phyloP scores from a whole-genome alignment of 2,888 invertebrate species.

The Podabrus alpinus region DNA sequence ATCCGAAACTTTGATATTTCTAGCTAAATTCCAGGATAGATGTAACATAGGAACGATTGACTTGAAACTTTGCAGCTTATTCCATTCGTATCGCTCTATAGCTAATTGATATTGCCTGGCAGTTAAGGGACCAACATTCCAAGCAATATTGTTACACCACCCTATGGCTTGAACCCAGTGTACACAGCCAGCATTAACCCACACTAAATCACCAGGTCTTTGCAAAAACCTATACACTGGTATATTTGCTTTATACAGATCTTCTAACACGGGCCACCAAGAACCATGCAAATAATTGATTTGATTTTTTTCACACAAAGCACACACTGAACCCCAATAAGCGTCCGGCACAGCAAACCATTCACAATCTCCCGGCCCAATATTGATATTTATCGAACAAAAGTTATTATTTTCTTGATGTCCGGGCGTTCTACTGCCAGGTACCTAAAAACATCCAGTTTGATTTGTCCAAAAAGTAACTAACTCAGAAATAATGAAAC shows the following conservation, averaged over 20 bases:
- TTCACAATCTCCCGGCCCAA: slow-evolving; percentile 99
- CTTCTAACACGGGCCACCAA: slow-evolving; percentile 98
- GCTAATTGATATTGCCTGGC: slow-evolving; percentile 91
- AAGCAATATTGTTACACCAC: slow-evolving; percentile 99
- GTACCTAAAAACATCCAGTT: slow-evolving; percentile 61
- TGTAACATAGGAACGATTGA: slow-evolving; percentile 99
- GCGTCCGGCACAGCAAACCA: slow-evolving; percentile 99
- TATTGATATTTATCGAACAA: slow-evolving; percentile 98
- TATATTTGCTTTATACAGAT: slow-evolving; percentile 91
- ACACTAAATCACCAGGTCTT: slow-evolving; percentile 97
- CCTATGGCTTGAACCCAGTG: slow-evolving; percentile 97
- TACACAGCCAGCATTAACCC: slow-evolving; percentile 96
- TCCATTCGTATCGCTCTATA: slow-evolving; percentile 97
- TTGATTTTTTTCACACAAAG: slow-evolving; percentile 90
- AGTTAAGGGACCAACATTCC: slow-evolving; percentile 98
- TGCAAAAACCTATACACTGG: slow-evolving; percentile 90
- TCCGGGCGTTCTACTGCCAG: slow-evolving; percentile 89
- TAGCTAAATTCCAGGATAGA: slow-evolving; percentile 96
- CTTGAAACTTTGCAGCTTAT: slow-evolving; percentile 95
- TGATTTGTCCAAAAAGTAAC: no score
- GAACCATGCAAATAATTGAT: slow-evolving; percentile 96
- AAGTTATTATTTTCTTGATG: slow-evolving; percentile 99
- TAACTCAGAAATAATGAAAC: no score
- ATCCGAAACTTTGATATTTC: slow-evolving; percentile 95
- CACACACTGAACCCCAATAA: slow-evolving; percentile 95